phyloP scores from a whole-genome alignment of 2,888 invertebrate genomes.

The Zaprionus bogoriensis region DNA sequence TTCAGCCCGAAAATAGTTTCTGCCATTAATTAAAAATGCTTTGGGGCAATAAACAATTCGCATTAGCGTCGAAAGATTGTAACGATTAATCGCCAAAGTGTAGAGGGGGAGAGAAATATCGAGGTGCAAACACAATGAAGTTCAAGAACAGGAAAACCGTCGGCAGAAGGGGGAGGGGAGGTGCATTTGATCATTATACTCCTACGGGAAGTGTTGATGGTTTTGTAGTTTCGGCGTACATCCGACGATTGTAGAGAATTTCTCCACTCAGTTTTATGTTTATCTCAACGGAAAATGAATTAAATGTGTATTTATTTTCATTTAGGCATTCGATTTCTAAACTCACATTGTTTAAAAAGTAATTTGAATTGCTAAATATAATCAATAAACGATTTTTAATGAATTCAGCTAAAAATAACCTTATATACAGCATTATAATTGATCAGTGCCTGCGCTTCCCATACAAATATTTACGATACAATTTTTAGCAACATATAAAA shows the following conservation, averaged over 20 bases:
- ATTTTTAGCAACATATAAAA: no score
- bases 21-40: constrained; percentile 58
- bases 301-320: not conserved
- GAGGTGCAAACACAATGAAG: not conserved
- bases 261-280: not conserved
- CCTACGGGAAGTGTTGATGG: not conserved
- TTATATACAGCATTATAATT: no score
- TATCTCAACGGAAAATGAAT: not conserved
- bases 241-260: not conserved
- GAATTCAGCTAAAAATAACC: no score
- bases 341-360: no score
- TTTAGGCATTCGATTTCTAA: no score
- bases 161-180: not conserved
- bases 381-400: no score
- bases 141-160: not conserved
- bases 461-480: no score
- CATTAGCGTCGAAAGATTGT: constrained; percentile 21
- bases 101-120: not conserved
- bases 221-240: not conserved
- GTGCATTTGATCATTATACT: no score
- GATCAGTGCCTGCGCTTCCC: no score
- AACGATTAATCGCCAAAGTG: constrained; percentile 8
- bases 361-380: no score
- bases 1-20: constrained; percentile 51
- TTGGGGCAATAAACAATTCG: constrained; percentile 60